Evolutionary conservation across 2,888 invertebrate genomes (phyloP).

Genomic region (Slavum lentiscoides): DNA sequence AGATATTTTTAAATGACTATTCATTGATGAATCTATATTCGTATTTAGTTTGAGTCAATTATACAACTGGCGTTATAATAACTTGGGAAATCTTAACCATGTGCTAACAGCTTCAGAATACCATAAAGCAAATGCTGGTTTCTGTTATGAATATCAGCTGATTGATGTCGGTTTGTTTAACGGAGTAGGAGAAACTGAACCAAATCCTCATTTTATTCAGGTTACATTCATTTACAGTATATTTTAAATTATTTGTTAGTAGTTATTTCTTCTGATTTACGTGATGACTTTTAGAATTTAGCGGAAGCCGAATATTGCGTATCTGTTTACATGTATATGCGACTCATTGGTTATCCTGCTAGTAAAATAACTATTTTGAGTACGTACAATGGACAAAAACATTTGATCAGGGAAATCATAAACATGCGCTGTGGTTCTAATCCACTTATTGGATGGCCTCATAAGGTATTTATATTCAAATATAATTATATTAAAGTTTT

Average conservation of each 20-base stretch:
- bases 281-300: constrained; percentile 67
- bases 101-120: constrained; percentile 84
- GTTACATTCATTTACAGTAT: constrained; percentile 61
- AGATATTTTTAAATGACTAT: constrained; percentile 14
- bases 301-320: constrained; percentile 94
- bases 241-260: constrained; percentile 1
- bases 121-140: constrained; percentile 87
- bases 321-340: constrained; percentile 97
- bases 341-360: constrained; percentile 93
- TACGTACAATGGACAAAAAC: constrained; percentile 99
- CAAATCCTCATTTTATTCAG: constrained; percentile 98
- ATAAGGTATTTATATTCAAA: constrained; percentile 67
- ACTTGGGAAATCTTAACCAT: constrained; percentile 90
- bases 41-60: constrained; percentile 79
- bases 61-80: constrained; percentile 96
- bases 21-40: constrained; percentile 46
- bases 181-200: constrained; percentile 94
- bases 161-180: constrained; percentile 96
- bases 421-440: constrained; percentile 91
- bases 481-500: background rate
- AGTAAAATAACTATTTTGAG: constrained; percentile 96
- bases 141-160: constrained; percentile 90
- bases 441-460: constrained; percentile 89
- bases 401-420: constrained; percentile 93
- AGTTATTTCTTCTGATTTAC: constrained; percentile 6